A percentile compares a stretch with the other conserved stretches of the same genome.
Conservation (phyloP, 2,113 vertebrate genomes). For the Gopherus flavomarginatus region DNA sequence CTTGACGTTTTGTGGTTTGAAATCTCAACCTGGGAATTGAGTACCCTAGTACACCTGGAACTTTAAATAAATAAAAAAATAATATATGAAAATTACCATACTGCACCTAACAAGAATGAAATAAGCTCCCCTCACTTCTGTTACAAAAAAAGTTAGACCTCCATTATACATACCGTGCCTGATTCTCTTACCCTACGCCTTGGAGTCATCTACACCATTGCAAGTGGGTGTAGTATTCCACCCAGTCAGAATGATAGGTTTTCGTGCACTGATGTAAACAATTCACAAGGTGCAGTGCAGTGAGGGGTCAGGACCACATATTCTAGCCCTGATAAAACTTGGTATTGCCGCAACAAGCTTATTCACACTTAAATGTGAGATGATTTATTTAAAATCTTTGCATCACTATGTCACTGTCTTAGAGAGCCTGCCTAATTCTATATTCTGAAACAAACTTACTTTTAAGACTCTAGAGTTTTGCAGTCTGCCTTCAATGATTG, state of each 20-base stretch:
- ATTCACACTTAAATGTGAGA: neutral
- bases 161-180: neutral
- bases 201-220: neutral
- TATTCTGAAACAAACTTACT: accelerated
- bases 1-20: neutral
- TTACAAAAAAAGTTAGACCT: neutral
- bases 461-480: neutral
- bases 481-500: neutral
- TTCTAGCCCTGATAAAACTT: neutral
- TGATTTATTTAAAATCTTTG: neutral
- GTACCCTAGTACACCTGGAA: no score
- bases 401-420: neutral
- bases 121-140: neutral
- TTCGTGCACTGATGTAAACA: conserved; percentile 42
- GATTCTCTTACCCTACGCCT: neutral
- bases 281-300: neutral
- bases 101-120: accelerated
- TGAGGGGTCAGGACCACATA: neutral
- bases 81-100: neutral
- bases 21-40: neutral
- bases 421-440: accelerated
- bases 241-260: neutral
- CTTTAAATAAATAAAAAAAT: neutral
- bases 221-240: neutral
- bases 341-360: neutral